phyloP scores from a whole-genome alignment of 1,140 invertebrate species.

The Holotrichia oblita region DNA sequence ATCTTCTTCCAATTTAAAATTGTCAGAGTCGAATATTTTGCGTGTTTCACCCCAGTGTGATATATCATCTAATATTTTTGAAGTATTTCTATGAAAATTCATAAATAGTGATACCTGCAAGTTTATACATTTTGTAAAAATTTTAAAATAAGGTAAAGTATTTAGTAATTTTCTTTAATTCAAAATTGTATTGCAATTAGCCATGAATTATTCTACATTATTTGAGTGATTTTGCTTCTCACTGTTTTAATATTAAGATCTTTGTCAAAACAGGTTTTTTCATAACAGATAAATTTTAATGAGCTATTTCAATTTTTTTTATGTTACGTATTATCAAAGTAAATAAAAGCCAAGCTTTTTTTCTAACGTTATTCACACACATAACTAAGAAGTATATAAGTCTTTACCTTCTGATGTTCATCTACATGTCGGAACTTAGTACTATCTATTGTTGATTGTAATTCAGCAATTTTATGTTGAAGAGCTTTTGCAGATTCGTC shows the following conservation, averaged over 20 bases:
- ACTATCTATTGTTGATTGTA: constrained; percentile 58
- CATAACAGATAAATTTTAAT: too few relatives aligned
- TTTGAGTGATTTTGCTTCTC: too few relatives aligned
- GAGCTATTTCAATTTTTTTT: too few relatives aligned
- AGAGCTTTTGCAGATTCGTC: constrained; percentile 58
- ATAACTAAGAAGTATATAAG: neutral
- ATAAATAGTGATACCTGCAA: constrained; percentile 54
- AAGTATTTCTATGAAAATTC: constrained; percentile 64
- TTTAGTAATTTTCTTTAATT: neutral
- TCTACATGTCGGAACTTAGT: constrained; percentile 50
- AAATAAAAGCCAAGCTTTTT: too few relatives aligned
- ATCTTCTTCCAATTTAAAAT: constrained; percentile 64
- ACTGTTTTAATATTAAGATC: neutral
- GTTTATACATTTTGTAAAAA: constrained; percentile 28
- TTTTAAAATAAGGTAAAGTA: neutral
- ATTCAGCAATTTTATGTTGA: constrained; percentile 59
- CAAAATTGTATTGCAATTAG: too few relatives aligned
- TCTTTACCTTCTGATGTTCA: constrained; percentile 57
- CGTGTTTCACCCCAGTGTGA: constrained; percentile 64
- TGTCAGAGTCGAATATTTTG: constrained; percentile 65
- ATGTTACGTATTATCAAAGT: too few relatives aligned
- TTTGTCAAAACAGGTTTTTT: neutral
- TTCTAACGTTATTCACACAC: too few relatives aligned
- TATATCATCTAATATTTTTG: constrained; percentile 64
- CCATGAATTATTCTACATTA: too few relatives aligned